Base-by-base conservation (phyloP, 1,140 invertebrate species). In the Drosophila kurseongensis region DNA sequence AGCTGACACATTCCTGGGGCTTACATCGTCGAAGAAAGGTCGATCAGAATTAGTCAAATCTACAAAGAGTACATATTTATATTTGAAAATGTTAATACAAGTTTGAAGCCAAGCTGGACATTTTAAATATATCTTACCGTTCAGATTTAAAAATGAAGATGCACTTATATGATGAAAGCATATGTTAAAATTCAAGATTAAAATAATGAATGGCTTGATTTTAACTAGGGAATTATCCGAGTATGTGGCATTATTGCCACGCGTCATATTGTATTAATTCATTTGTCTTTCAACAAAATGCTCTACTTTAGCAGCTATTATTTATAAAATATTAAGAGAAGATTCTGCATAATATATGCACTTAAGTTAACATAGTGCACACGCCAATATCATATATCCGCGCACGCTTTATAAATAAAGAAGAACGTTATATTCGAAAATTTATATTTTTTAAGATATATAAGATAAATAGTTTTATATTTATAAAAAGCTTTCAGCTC, bases 1-100 rank as follows among this genome's bases (percentile, higher is more conserved):
- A 1, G 96, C 95, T 0, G 97, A 97, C 54, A 98, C 95, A 93
- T 98, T 98, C 73, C 96, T 93, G 1, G 96, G 95, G 5, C 95
- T 96, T 66, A 97, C 95, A 84, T 97, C 96, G 90, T 97, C 97
- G 90, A 98, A 97, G 89, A 96, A 97, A 2, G 97, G 97, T 77
- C 95, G 94, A 77, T 96, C 73, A 36, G 76, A 94, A 72, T 47
- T 69, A 5, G 69, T 35, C 12, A 85, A 50, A 16, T 88, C 77
- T 91, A 51, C n/a, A 71, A 57, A 52, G 0, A 8, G 29, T 38
- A 29, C n/a, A 29, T 10, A 42, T 16, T 8, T 16, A 35, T 9
- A 56, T n/a, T n/a, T 72, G 27, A 29, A 47, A n/a, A 50, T 12
- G 16, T 14, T 14, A 14, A 36, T 12, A 38, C 9, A 40, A 10